These are phyloP conservation scores for Paedocypris sp. DNA, from an alignment of 2,113 vertebrate genomes.

Conservation along the genomic window DNA sequence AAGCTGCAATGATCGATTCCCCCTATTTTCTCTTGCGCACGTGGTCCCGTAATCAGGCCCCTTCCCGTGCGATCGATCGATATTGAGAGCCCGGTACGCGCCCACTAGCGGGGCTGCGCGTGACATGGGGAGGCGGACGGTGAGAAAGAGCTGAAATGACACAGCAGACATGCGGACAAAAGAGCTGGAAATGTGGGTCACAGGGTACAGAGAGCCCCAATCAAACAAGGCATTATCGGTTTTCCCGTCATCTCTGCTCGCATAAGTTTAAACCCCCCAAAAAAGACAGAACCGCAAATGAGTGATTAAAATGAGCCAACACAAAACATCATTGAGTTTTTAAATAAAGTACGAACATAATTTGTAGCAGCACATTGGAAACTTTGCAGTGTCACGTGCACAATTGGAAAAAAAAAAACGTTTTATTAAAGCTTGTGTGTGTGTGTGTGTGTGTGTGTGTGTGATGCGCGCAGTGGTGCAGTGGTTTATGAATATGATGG, in stretches of 20 bases:
- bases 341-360: too few relatives aligned
- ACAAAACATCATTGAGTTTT: too few relatives aligned
- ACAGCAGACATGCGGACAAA: conserved; percentile 1
- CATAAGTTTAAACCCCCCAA: too few relatives aligned
- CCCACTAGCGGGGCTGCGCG: conserved; percentile 32
- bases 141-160: conserved; percentile 22
- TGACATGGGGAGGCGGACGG: conserved; percentile 35
- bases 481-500: conserved; percentile 67
- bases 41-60: conserved; percentile 75
- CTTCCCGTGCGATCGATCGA: conserved; percentile 67
- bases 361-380: too few relatives aligned
- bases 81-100: conserved; percentile 56
- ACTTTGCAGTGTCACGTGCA: too few relatives aligned
- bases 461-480: conserved; percentile 15
- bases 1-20: conserved; percentile 76
- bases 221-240: background rate
- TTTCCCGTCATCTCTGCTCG: background rate
- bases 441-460: background rate
- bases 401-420: too few relatives aligned
- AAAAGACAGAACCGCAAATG: too few relatives aligned
- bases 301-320: too few relatives aligned
- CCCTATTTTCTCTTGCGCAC: conserved; percentile 70
- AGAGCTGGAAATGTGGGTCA: conserved; percentile 14
- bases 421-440: background rate
- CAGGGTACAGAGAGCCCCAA: background rate